Percentiles rank a stretch among this genome's conserved stretches.
phyloP scores from a whole-genome alignment of 2,888 invertebrate species.

The Gymnosoma rotundatum region DNA sequence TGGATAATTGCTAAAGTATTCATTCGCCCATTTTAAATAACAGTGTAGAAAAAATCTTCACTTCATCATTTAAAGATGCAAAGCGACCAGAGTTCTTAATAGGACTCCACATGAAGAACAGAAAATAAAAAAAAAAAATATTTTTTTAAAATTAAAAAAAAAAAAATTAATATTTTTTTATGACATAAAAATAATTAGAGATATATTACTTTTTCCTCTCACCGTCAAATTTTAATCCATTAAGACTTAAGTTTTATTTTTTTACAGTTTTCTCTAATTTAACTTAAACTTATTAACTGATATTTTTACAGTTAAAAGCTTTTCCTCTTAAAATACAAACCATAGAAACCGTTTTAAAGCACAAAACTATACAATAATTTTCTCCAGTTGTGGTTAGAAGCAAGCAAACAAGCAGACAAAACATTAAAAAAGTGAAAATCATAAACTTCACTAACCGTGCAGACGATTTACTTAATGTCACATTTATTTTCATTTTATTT shows the following conservation, averaged over 20 bases:
- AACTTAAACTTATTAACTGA: conserved; percentile 25
- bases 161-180: too few relatives aligned
- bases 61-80: too few relatives aligned
- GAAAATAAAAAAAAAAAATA: too few relatives aligned
- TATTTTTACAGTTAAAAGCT: background rate
- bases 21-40: too few relatives aligned
- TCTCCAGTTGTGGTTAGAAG: background rate
- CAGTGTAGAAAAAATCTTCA: too few relatives aligned
- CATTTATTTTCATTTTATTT: conserved; percentile 15
- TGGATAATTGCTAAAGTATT: too few relatives aligned
- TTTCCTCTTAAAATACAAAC: conserved; percentile 13
- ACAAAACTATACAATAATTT: background rate
- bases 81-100: too few relatives aligned
- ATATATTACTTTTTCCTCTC: background rate
- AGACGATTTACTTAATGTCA: conserved; percentile 36
- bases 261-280: conserved; percentile 1
- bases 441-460: conserved; percentile 10
- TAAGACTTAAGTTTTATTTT: conserved; percentile 2
- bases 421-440: conserved; percentile 41
- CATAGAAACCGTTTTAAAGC: background rate
- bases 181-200: too few relatives aligned
- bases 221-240: background rate
- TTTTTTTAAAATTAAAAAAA: too few relatives aligned
- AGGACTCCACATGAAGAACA: too few relatives aligned
- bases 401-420: background rate